These are phyloP conservation scores for Microplitis demolitor DNA, from an alignment of 1,140 invertebrate species.

Conservation along the genomic window DNA sequence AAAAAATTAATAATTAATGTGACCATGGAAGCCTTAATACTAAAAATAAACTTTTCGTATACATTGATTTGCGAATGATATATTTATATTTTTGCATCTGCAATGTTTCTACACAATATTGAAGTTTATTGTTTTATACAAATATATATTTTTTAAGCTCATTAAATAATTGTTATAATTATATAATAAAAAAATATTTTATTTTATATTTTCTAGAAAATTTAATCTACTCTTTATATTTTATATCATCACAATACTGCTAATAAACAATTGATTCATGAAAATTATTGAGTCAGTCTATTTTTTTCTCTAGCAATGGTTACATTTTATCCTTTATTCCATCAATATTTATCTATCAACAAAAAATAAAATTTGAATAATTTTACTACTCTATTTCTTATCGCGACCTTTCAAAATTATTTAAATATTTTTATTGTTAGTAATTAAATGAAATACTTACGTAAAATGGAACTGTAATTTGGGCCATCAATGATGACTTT, in stretches of 20 bases:
- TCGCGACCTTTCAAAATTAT: too few species aligned
- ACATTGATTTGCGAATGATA: not conserved
- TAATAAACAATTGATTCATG: too few species aligned
- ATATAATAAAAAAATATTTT: too few species aligned
- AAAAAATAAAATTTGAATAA: not conserved
- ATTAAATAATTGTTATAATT: too few species aligned
- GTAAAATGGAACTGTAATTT: slow-evolving; percentile 39
- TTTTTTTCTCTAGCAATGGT: not conserved
- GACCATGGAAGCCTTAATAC: too few species aligned
- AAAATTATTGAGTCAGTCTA: not conserved
- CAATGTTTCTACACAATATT: not conserved
- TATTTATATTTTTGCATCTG: not conserved
- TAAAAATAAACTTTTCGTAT: not conserved
- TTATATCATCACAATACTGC: too few species aligned
- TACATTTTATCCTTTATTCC: not conserved
- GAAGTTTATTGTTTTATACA: not conserved
- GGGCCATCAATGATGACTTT: slow-evolving; percentile 41
- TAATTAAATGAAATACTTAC: slow-evolving; percentile 28
- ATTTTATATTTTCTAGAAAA: too few species aligned
- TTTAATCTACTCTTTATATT: too few species aligned
- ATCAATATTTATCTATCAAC: not conserved
- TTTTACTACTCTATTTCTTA: not conserved
- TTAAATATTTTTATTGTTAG: not conserved
- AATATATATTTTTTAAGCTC: not conserved
- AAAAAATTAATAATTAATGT: too few species aligned